Evolutionary conservation across 1,140 invertebrate genomes (phyloP).

Genomic region (Bathynomus jamesi): DNA sequence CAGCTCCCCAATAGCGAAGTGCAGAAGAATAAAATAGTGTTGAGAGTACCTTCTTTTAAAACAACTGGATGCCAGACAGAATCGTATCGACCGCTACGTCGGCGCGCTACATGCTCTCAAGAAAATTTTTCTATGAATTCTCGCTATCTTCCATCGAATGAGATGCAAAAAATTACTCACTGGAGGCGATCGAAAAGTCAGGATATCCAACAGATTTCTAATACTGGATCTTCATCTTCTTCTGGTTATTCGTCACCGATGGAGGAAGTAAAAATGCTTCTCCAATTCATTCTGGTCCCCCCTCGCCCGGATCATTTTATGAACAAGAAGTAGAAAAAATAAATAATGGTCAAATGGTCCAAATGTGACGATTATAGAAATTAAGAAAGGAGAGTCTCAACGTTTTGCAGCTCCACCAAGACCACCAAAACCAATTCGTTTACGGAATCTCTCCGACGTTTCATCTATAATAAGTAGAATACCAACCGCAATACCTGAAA

Average conservation of each 20-base stretch:
- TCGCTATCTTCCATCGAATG: not conserved
- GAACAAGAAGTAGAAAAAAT: conserved; percentile 21
- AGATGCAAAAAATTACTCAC: not conserved
- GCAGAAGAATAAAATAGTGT: conserved; percentile 31
- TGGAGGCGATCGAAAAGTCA: conserved; percentile 1
- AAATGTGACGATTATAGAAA: conserved; percentile 35
- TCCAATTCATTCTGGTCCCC: conserved; percentile 32
- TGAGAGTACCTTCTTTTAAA: conserved; percentile 32
- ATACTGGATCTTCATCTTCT: conserved; percentile 25
- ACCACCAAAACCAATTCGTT: conserved; percentile 26
- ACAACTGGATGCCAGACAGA: conserved; percentile 36
- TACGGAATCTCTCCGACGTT: conserved; percentile 27
- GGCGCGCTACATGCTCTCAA: conserved; percentile 31
- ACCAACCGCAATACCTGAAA: conserved; percentile 18
- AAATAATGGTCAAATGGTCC: conserved; percentile 6
- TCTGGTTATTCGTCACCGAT: conserved; percentile 35
- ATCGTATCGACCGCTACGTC: conserved; percentile 20
- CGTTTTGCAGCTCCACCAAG: conserved; percentile 13
- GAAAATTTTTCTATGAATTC: conserved; percentile 27
- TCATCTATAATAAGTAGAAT: conserved; percentile 13
- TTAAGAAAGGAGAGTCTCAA: conserved; percentile 22
- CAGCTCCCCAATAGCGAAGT: conserved; percentile 28
- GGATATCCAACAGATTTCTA: not conserved
- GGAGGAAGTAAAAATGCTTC: conserved; percentile 33
- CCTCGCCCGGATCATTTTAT: conserved; percentile 28